Base-by-base conservation (phyloP, 2,888 invertebrate species). In the Epicampocera succincta region DNA sequence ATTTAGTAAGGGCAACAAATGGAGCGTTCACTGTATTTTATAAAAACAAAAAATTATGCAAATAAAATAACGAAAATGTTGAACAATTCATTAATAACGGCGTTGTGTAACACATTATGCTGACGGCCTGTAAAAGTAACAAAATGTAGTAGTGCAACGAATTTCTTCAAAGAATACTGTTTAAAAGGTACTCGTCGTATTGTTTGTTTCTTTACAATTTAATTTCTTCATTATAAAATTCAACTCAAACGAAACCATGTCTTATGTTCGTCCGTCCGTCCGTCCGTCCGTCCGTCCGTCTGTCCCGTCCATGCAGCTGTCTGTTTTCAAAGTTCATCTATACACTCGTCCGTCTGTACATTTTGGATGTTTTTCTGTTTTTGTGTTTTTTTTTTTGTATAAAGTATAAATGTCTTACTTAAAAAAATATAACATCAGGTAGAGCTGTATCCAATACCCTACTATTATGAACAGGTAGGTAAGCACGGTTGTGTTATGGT, bases 221-320 rank as follows among this genome's bases (percentile, higher is more conserved):
- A 73, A 72, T 76, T 81, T 81, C 77, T 76, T 73, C 48, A 81
- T 81, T 80, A 72, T 46, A 76, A 71, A 72, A 80, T 38, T 48
- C 54, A 61, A 68, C 42, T 66, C 65, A 65, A 76, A 60, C 60
- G 13, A 33, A 63, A 66, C 21, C 46, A 66, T 50, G 48, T 54
- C 40, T 40, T 50, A 17, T 44, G 50, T 52, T 58, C 42, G 58
- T 46, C 25, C 29, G 44, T 63, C 2, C 33, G 9, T 3, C 29
- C 6, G 29, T 29, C 15, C 33, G 50, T 50, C 65, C 48, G 58
- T 46, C 25, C 25, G 52, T 54, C 54, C 52, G 44, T 56, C 66
- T 13, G 52, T 42, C n/a, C n/a, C n/a, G n/a, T 61, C 4, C 33
- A 50, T 61, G 46, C 68, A 76, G 58, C 68, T 69, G 76, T 54